These are phyloP conservation scores for Piaya cayana DNA, from an alignment of 2,113 vertebrate genomes.

Conservation along the genomic window DNA sequence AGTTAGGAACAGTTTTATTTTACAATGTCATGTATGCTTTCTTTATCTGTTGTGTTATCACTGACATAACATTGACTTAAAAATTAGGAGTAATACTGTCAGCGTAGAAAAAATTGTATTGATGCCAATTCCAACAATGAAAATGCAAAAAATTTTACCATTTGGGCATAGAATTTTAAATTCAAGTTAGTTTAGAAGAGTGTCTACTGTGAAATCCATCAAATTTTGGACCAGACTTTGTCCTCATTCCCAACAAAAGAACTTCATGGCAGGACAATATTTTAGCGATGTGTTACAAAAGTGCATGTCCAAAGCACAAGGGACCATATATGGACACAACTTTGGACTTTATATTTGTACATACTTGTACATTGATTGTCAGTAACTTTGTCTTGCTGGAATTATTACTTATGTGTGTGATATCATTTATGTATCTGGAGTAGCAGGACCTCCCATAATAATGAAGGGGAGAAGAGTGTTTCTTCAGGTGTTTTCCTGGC, in stretches of 20 bases:
- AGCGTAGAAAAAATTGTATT: not conserved
- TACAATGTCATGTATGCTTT: not conserved
- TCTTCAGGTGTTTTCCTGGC: not conserved
- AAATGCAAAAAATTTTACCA: not conserved
- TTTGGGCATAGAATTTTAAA: not conserved
- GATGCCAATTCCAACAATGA: not conserved
- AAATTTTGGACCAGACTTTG: not conserved
- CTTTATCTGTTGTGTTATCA: not conserved
- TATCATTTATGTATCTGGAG: not conserved
- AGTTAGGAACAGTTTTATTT: not conserved
- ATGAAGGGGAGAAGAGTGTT: not conserved
- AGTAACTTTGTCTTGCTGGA: not conserved
- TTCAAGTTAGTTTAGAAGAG: not conserved
- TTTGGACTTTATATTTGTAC: not conserved
- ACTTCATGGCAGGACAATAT: not conserved
- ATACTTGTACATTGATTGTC: rapidly evolving
- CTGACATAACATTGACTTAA: not conserved
- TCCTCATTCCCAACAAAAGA: not conserved
- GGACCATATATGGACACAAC: not conserved
- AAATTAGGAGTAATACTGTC: not conserved
- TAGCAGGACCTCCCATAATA: not conserved
- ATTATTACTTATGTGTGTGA: not conserved
- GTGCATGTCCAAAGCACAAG: not conserved
- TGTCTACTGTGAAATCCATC: not conserved
- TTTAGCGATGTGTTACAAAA: not conserved